Base-by-base conservation (phyloP, 2,888 invertebrate genomes). In the Sialis fuliginosa region DNA sequence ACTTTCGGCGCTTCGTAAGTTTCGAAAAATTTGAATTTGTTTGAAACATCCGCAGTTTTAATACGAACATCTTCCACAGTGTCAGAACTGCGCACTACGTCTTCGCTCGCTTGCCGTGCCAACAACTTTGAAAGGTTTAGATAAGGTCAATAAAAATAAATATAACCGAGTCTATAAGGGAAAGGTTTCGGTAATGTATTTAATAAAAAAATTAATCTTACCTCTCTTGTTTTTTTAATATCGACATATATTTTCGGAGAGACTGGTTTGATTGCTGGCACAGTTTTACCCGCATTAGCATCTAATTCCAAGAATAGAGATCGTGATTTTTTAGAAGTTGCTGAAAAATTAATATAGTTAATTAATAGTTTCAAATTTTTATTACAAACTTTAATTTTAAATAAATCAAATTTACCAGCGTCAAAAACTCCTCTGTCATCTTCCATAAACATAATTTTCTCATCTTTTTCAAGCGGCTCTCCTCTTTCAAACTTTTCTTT, bases 1-100 rank as follows among this genome's bases (percentile, higher is more conserved):
- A 72, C 69, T 55, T 74, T 74, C 54, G 81, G 79, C 44, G 85
- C 83, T 58, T 74, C 76, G 71, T 85, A 90, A 0, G 81, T 81
- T 72, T 90, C 90, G 68, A 91, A 91, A 72, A 90, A 91, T 67
- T 85, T 83, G 72, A 90, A 92, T 57, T 86, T 75, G 61, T 85
- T 80, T 48, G 84, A 79, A 55, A 91, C 79, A 63, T 89, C 88
- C 1, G 83, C 79, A 0, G 88, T 87, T 65, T 82, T 76, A 48
- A 88, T 79, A 58, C 76, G 75, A 22, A 88, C 75, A 56, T 89
- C 87, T 49, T 86, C 87, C 34, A 78, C 62, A 49, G 75, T 73
- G 59, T 85, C 81, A 8, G 74, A 79, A 9, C 80, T 76, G 53
- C 81, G 79, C 9, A 89, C 77, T 53, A 87, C 75, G 60, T 87